A percentile compares a stretch with the other conserved stretches of the same genome.
phyloP scores from a whole-genome alignment of 2,113 vertebrate species.

The Nothobranchius kuhntae region DNA sequence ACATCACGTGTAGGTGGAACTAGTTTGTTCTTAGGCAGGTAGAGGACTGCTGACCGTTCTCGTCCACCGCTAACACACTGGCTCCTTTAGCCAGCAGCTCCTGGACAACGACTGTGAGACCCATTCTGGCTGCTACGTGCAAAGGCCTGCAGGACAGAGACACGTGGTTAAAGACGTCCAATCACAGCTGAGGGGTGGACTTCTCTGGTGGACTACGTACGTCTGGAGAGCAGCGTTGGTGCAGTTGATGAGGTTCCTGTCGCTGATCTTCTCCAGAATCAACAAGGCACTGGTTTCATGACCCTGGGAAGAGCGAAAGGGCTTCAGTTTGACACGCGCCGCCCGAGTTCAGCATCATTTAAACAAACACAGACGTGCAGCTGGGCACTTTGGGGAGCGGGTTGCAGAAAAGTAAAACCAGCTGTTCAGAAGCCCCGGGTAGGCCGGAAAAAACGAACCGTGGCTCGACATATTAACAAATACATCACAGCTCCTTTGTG shows the following conservation, averaged over 20 bases:
- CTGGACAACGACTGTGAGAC: constrained; percentile 94
- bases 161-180: background rate
- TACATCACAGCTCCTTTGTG: too few relatives aligned
- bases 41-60: constrained; percentile 85
- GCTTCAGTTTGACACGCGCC: background rate
- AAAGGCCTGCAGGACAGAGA: constrained; percentile 84
- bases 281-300: constrained; percentile 99
- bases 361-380: background rate
- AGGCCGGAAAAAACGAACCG: too few relatives aligned
- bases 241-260: constrained; percentile 95
- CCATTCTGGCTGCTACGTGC: constrained; percentile 94
- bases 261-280: constrained; percentile 95
- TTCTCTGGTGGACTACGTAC: constrained; percentile 74
- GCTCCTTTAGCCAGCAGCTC: constrained; percentile 96
- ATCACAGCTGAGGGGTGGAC: background rate
- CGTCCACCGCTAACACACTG: constrained; percentile 96
- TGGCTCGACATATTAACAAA: too few relatives aligned
- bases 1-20: background rate
- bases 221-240: constrained; percentile 96
- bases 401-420: background rate
- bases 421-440: background rate
- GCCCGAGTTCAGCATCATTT: background rate
- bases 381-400: background rate
- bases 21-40: background rate
- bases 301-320: constrained; percentile 77